Base-by-base conservation (phyloP, 2,797 vertebrate species). In the Vipera ursinii region DNA sequence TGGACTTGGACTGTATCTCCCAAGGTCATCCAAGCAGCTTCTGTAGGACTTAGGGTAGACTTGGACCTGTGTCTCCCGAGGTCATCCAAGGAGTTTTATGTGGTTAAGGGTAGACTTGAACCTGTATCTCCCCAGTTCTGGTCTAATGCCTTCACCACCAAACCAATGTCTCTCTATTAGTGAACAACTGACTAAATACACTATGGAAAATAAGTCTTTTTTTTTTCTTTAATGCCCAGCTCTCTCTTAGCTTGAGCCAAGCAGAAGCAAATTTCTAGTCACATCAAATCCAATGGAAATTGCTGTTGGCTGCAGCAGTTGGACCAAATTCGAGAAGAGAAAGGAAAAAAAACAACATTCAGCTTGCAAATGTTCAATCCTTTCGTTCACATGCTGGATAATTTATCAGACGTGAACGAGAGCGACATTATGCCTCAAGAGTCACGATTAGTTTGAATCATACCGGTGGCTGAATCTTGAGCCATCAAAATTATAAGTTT, bases 311-410 rank as follows among this genome's bases (percentile, higher is more conserved):
- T 91, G 32, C 44, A 20, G 38, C 55, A 55, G 90, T 86, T 93
- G n/a, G 4, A 89, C 89, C n/a, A n/a, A 91, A 61, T 87, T 91
- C 93, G 90, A 92, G 93, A 94, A 57, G 90, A 95, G 94, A 94
- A 87, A 89, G 93, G 57, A 87, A 93, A 17, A 32, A 17, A 69
- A 24, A 73, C 32, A 32, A 4, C 5, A n/a, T 95, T 93, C 95
- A 94, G 89, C 63, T 53, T 86, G 60, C 90, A 90, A 90, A 55
- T n/a, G 57, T 93, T 82, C 91, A 95, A 86, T 93, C 92, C 61
- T 86, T 6, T 91, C 87, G 14, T 85, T 87, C 5, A 3, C 38
- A 57, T 63, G 85, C 78, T 78, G 48, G 51, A 87, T 94, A 55
- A 69, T 53, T 65, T 53, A 87, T 13, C 90, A 85, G 22, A 0